A percentile compares a stretch with the other conserved stretches of the same genome.
Evolutionary conservation across 2,888 invertebrate genomes (phyloP).

Genomic region (Mayetiola destructor): DNA sequence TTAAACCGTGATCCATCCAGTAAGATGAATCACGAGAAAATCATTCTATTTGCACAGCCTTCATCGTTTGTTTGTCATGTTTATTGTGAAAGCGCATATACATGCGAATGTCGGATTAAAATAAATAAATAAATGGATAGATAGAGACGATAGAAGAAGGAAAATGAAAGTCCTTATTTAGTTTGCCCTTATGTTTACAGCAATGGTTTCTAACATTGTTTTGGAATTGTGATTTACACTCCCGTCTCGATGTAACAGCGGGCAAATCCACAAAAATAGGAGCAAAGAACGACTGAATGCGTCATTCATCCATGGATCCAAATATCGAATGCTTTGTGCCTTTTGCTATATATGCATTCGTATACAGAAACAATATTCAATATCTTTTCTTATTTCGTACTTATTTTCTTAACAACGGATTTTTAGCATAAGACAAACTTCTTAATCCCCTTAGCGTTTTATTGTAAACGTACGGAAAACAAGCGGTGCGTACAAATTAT

Average conservation of each 20-base stretch:
- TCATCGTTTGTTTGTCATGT: background rate
- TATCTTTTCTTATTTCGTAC: background rate
- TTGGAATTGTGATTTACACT: too few relatives aligned
- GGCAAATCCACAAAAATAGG: too few relatives aligned
- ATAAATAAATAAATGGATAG: conserved; percentile 3
- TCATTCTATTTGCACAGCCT: conserved; percentile 2
- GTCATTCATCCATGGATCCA: background rate
- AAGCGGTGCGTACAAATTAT: background rate
- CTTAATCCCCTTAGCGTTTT: conserved; percentile 7
- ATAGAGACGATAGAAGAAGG: background rate
- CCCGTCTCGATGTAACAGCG: too few relatives aligned
- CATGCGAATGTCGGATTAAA: conserved; percentile 7
- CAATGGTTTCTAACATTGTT: too few relatives aligned
- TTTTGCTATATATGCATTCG: too few relatives aligned
- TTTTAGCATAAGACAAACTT: conserved; percentile 10
- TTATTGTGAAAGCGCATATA: background rate
- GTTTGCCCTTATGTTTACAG: background rate
- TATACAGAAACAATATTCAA: too few relatives aligned
- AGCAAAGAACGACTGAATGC: too few relatives aligned
- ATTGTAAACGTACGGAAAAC: background rate
- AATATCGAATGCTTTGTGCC: too few relatives aligned
- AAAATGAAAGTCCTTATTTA: background rate
- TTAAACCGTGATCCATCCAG: too few relatives aligned
- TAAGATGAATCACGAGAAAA: too few relatives aligned
- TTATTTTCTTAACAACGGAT: conserved; percentile 9